These are phyloP conservation scores for Choristoneura fumiferana DNA, from an alignment of 1,140 invertebrate species.

Conservation along the genomic window DNA sequence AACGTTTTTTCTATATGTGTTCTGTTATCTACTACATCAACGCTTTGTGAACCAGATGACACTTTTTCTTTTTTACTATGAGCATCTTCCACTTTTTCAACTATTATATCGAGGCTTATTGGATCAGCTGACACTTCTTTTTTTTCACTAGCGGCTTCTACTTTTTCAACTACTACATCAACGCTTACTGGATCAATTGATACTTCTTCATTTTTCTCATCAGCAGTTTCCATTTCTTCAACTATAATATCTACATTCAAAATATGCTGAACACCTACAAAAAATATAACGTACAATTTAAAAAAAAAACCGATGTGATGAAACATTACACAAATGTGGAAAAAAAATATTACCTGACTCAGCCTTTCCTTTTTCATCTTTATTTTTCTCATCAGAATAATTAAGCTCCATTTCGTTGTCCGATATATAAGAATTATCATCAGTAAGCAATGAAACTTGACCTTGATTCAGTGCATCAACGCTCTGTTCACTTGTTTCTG, in stretches of 20 bases:
- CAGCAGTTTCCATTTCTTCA: neutral
- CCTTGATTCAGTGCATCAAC: constrained; percentile 47
- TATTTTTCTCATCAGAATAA: constrained; percentile 52
- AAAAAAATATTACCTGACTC: neutral
- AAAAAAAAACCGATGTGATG: constrained; percentile 21
- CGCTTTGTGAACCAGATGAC: neutral
- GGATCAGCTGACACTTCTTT: neutral
- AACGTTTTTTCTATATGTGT: too few species aligned
- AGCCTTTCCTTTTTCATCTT: constrained; percentile 25
- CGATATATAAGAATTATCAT: constrained; percentile 52
- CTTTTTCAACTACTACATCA: constrained; percentile 16
- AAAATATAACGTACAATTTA: constrained; percentile 28
- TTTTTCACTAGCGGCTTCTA: neutral
- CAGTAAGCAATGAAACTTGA: constrained; percentile 51
- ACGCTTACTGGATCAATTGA: neutral
- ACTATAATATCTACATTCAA: constrained; percentile 19
- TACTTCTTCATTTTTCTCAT: neutral
- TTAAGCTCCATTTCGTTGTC: constrained; percentile 47
- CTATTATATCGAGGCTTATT: neutral
- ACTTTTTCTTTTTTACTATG: neutral
- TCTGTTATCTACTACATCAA: constrained; percentile 12
- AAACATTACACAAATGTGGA: too few species aligned
- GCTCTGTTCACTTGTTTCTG: neutral
- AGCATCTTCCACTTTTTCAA: constrained; percentile 4
- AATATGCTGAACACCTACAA: constrained; percentile 2